Evolutionary conservation across 2,113 vertebrate genomes (phyloP), one percentile per base, ranked within the genome.

Genomic region (Sciurus niger): DNA sequence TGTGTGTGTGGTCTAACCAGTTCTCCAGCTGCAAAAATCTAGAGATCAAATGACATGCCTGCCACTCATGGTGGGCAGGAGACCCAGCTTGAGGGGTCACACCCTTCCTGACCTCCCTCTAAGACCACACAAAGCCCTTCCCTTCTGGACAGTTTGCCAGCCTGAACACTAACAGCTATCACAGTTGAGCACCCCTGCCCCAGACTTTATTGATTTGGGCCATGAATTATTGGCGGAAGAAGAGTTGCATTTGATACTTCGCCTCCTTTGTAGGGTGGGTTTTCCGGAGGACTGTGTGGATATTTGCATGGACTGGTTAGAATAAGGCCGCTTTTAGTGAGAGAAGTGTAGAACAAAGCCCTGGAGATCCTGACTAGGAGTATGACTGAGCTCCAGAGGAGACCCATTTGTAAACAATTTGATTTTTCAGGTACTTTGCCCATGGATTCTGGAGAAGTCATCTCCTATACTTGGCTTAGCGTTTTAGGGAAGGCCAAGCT

Each of bases 1-100:
- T 37, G 9, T n/a, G 37, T 82, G 82, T 87, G 88, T 91, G 76
- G 87, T 91, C 82, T 73, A 76, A 90, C n/a, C 63, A 65, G 70
- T 84, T 86, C 74, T 37, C 60, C n/a, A 11, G 37, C 48, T 91
- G 89, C 40, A 86, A 91, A 74, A 79, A 37, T 58, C 46, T 7
- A 89, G 83, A 58, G 4, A 73, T 73, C 94, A 82, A 58, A 72
- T 34, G 72, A 28, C 10, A 12, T 13, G 37, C 8, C 20, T 93
- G 70, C 34, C n/a, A 20, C 37, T 94, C 60, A 18, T 1, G 3
- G 11, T 24, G 46, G 22, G 9, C 78, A 86, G 70, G 77, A 43
- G 48, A 34, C 60, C 30, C 37, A 34, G 40, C 11, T 4, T 4
- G 63, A 76, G 34, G 48, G 8, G 4, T 40, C 40, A 63, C 4